A percentile compares a stretch with the other conserved stretches of the same genome.
phyloP scores from a whole-genome alignment of 2,888 invertebrate species.

The Patella ulyssiponensis region DNA sequence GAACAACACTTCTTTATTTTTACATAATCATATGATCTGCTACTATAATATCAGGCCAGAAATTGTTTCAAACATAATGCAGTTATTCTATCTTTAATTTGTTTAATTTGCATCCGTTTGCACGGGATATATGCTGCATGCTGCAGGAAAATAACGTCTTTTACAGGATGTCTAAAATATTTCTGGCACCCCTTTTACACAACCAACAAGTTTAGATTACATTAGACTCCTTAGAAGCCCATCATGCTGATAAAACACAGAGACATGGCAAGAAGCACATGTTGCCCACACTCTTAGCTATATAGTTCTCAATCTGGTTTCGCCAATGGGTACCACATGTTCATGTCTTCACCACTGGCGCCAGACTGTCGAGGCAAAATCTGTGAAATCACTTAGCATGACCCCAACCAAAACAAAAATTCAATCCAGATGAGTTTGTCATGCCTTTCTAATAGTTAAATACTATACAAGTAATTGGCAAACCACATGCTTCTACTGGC shows the following conservation, averaged over 20 bases:
- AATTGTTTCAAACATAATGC: no score
- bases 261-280: conserved; percentile 26
- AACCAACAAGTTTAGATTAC: not conserved
- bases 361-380: conserved; percentile 38
- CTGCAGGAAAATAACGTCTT: not conserved
- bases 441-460: conserved; percentile 44
- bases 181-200: conserved; percentile 12
- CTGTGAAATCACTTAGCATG: conserved; percentile 40
- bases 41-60: no score
- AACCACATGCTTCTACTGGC: conserved; percentile 32
- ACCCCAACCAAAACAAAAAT: conserved; percentile 40
- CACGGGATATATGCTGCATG: no score
- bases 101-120: no score
- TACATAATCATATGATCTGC: no score
- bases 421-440: conserved; percentile 41
- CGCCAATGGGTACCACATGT: conserved; percentile 32
- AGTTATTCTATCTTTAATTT: no score
- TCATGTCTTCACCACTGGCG: conserved; percentile 36
- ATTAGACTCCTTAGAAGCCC: conserved; percentile 2
- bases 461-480: conserved; percentile 47
- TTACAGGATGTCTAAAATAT: conserved; percentile 1
- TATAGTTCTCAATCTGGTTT: conserved; percentile 33
- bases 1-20: no score
- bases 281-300: conserved; percentile 31
- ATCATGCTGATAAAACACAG: conserved; percentile 17